Conservation (phyloP, 2,888 invertebrate genomes). For the Heliconius hortense region DNA sequence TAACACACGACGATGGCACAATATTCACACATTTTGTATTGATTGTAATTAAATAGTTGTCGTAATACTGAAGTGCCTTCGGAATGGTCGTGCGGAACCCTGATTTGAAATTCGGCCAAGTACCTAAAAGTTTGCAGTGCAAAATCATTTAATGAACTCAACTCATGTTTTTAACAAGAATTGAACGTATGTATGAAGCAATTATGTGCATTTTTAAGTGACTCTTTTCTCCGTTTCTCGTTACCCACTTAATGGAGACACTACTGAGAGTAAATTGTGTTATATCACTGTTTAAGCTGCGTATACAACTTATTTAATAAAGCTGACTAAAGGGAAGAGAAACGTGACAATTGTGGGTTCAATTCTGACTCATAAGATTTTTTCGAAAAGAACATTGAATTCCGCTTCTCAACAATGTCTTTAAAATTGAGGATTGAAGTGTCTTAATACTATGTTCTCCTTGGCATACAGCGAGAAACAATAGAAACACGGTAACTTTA, state of each 20-base stretch:
- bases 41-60: slow-evolving; percentile 36
- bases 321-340: no score
- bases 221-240: background rate
- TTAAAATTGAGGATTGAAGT: no score
- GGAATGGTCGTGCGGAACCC: slow-evolving; percentile 19
- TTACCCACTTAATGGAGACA: background rate
- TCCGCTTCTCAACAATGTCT: no score
- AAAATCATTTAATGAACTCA: slow-evolving; percentile 13
- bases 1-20: background rate
- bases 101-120: slow-evolving; percentile 35
- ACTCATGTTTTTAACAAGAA: background rate
- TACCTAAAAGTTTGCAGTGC: slow-evolving; percentile 23
- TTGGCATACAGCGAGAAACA: no score
- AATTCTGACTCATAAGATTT: no score
- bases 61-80: slow-evolving; percentile 23
- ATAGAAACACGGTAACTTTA: no score
- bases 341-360: no score
- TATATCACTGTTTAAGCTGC: background rate
- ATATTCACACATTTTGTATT: slow-evolving; percentile 27
- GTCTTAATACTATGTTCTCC: no score
- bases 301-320: background rate
- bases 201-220: background rate
- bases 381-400: no score
- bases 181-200: background rate
- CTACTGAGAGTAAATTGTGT: background rate